Conservation (phyloP, 2,797 vertebrate genomes). For the Poecile montanus region DNA sequence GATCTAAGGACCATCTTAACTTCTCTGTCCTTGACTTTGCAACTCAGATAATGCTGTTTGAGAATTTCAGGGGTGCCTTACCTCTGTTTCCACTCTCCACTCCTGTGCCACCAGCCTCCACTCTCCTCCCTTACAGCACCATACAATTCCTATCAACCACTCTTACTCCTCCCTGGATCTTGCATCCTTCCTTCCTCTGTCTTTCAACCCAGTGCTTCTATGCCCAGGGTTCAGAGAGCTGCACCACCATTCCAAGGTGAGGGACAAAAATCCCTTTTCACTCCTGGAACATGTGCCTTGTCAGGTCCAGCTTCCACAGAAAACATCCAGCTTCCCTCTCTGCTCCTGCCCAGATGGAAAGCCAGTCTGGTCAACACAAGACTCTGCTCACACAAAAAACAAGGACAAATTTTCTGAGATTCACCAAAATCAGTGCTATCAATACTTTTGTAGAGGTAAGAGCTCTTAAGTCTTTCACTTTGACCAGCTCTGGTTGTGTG, state of each 20-base stretch:
- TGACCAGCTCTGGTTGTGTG: not conserved
- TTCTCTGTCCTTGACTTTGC: not conserved
- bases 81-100: not conserved
- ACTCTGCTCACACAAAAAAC: not conserved
- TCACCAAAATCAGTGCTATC: not conserved
- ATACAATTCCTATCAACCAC: not conserved
- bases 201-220: not conserved
- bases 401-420: not conserved
- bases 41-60: not conserved
- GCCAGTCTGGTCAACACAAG: not conserved
- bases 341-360: not conserved
- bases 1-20: not conserved
- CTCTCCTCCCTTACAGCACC: not conserved
- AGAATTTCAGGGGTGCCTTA: not conserved
- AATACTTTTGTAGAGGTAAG: not conserved
- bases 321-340: not conserved
- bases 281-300: not conserved
- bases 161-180: not conserved
- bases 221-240: not conserved
- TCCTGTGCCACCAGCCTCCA: not conserved
- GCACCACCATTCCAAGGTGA: not conserved
- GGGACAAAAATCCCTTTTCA: not conserved
- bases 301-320: not conserved
- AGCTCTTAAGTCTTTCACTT: not conserved
- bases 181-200: not conserved